phyloP scores from a whole-genome alignment of 2,888 invertebrate genomes.

The Pristionchus entomophagus region DNA sequence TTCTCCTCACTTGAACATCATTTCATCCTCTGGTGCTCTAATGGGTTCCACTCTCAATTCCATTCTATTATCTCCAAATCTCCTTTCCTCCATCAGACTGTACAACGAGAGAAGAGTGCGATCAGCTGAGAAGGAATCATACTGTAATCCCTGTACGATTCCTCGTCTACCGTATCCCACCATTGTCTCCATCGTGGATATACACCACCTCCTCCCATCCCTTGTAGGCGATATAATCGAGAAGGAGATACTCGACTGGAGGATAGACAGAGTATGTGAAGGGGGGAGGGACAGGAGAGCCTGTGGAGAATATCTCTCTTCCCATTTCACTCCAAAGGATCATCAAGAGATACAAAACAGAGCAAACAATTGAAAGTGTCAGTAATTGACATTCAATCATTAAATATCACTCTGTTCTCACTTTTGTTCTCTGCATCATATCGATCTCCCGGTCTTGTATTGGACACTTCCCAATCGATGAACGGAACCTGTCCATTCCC shows the following conservation, averaged over 20 bases:
- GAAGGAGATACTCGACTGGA: conserved; percentile 52
- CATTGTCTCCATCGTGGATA: conserved; percentile 66
- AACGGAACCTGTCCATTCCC: conserved; percentile 55
- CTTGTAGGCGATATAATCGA: conserved; percentile 65
- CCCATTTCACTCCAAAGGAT: no score
- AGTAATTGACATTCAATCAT: not conserved
- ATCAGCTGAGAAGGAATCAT: no score
- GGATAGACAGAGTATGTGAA: conserved; percentile 59
- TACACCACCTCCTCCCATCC: conserved; percentile 64
- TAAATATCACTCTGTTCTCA: not conserved
- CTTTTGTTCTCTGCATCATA: not conserved
- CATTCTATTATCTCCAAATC: conserved; percentile 21
- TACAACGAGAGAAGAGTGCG: conserved; percentile 59
- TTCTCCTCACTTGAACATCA: conserved; percentile 54
- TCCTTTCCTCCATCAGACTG: conserved; percentile 27
- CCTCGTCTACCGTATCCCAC: conserved; percentile 49
- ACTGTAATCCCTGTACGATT: conserved; percentile 2
- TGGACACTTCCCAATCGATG: conserved; percentile 64
- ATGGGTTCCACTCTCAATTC: conserved; percentile 47
- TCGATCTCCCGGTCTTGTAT: conserved; percentile 47
- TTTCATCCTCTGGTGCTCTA: conserved; percentile 62
- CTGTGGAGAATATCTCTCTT: not conserved
- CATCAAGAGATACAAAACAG: no score
- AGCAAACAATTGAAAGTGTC: not conserved
- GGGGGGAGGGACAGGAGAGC: conserved; percentile 44